Evolutionary conservation across 2,797 vertebrate genomes (phyloP).

Genomic region (Columba guinea): DNA sequence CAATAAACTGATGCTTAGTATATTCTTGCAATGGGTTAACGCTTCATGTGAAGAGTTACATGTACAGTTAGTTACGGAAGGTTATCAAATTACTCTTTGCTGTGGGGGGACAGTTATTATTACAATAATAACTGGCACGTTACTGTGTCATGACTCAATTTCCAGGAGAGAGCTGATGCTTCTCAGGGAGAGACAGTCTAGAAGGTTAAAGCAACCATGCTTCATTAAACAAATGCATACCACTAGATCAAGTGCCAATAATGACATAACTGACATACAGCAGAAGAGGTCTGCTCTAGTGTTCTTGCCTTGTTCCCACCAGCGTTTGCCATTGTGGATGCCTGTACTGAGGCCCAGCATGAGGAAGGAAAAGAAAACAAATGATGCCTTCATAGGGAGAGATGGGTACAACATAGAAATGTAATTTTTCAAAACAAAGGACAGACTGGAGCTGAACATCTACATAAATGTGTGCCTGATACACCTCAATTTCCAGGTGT

Average conservation of each 20-base stretch:
- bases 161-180: constrained; percentile 53
- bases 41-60: background rate
- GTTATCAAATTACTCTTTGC: constrained; percentile 42
- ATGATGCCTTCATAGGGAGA: background rate
- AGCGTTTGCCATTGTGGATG: constrained; percentile 12
- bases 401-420: background rate
- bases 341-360: background rate
- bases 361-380: constrained; percentile 30
- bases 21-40: background rate
- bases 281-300: constrained; percentile 5
- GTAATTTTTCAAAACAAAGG: constrained; percentile 33
- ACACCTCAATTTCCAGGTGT: background rate
- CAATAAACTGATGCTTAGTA: background rate
- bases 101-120: constrained; percentile 48
- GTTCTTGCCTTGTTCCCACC: constrained; percentile 8
- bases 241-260: constrained; percentile 73
- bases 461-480: background rate
- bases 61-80: constrained; percentile 11
- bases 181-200: constrained; percentile 57
- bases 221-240: constrained; percentile 72
- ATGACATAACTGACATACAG: constrained; percentile 53
- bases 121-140: constrained; percentile 60
- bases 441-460: background rate
- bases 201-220: constrained; percentile 74
- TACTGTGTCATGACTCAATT: constrained; percentile 68